A percentile compares a stretch with the other conserved stretches of the same genome.
Evolutionary conservation across 1,140 invertebrate species (phyloP).

Genomic region (Scaptomyza hsui): DNA sequence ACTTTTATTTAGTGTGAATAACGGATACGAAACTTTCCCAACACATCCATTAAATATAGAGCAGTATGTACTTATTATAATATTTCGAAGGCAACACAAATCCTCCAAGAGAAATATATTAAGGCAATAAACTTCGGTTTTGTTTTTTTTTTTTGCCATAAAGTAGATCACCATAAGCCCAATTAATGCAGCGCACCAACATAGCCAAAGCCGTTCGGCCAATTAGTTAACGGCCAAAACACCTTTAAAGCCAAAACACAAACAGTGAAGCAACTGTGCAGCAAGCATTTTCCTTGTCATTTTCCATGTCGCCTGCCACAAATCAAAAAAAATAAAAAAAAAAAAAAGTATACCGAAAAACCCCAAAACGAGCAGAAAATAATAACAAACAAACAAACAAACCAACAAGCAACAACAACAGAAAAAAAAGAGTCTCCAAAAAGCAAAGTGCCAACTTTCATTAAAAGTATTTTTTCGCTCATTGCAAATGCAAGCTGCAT

Average conservation of each 20-base stretch:
- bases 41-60: too few relatives aligned
- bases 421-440: conserved; percentile 27
- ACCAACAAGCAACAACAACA: conserved; percentile 10
- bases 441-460: conserved; percentile 81
- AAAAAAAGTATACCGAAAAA: conserved; percentile 30
- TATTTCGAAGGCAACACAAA: background rate
- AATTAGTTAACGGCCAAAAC: conserved; percentile 20
- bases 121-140: background rate
- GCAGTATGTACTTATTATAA: too few relatives aligned
- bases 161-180: conserved; percentile 4
- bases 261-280: conserved; percentile 4
- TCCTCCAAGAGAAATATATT: background rate
- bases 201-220: background rate
- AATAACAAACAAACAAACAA: conserved; percentile 23
- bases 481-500: conserved; percentile 72
- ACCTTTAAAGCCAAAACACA: conserved; percentile 22
- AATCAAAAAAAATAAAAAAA: conserved; percentile 60
- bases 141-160: background rate
- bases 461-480: conserved; percentile 80
- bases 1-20: too few relatives aligned
- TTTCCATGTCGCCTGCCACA: conserved; percentile 75
- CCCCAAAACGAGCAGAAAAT: conserved; percentile 30
- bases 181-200: background rate
- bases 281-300: conserved; percentile 60
- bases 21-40: too few relatives aligned